Base-by-base conservation (phyloP, 2,113 vertebrate genomes). In the Spermophilus dauricus region DNA sequence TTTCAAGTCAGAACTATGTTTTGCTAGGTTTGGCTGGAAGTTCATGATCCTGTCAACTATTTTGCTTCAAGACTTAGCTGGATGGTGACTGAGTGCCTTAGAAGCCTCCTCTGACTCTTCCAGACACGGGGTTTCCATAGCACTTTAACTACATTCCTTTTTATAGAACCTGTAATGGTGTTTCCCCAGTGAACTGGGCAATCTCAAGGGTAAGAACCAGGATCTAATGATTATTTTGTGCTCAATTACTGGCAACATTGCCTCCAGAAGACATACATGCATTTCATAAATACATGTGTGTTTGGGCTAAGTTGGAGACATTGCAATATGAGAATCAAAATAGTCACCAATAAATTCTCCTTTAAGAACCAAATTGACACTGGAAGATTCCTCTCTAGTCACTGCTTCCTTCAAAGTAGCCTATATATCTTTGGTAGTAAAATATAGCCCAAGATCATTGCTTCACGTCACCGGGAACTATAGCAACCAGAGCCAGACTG, bases 341-440 rank as follows among this genome's bases (percentile, higher is more conserved):
- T 94, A 75, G 0, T 13, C 56, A 73, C 22, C 58, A 61, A 24
- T 86, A 51, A 48, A 7, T 16, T 24, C 5, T 87, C 61, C 13
- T 18, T 94, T 77, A 95, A 92, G 90, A 82, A 72, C 53, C 37
- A 81, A 85, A 17, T 53, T 87, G 4, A 51, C 58, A 65, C 61
- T 75, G 42, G 20, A 75, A 67, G 82, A 85, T 90, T 90, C 65
- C 22, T 96, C 92, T 72, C 75, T 63, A 37, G 86, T 86, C 75
- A 80, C 30, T 32, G 3, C 72, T 92, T 94, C 51, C 69, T 91
- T 13, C 51, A 61, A 87, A 83, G 34, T 20, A 42, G 7, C 4
- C 34, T 85, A 9, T 85, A 75, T 94, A 81, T 61, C 75, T 92
- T 87, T 88, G 56, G 8, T 69, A 81, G 34, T 89, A 86, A 91